These are phyloP conservation scores for Anguilla obscura DNA, from an alignment of 2,797 vertebrate genomes.

Conservation along the genomic window DNA sequence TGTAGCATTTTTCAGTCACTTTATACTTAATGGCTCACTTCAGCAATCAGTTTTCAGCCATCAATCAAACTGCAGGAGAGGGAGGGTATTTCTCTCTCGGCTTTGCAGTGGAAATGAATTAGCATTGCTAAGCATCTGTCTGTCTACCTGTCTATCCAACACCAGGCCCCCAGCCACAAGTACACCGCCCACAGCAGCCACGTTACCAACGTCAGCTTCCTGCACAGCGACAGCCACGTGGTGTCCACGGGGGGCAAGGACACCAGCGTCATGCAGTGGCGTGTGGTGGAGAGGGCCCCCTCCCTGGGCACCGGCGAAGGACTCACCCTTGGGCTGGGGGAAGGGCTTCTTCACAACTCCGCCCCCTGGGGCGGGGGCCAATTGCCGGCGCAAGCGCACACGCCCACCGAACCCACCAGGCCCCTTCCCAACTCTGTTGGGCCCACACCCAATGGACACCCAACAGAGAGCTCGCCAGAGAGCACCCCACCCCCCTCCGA, in stretches of 20 bases:
- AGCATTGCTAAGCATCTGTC: neutral
- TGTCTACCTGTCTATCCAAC: conserved; percentile 41
- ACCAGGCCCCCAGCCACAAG: conserved; percentile 92
- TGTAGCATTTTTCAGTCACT: neutral
- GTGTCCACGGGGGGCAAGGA: conserved; percentile 97
- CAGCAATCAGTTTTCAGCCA: no score
- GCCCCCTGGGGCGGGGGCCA: conserved; percentile 54
- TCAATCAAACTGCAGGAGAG: neutral
- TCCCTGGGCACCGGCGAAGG: conserved; percentile 51
- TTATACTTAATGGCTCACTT: neutral
- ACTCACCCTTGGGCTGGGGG: conserved; percentile 51
- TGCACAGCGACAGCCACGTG: conserved; percentile 85
- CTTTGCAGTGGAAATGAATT: neutral
- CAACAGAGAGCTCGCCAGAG: conserved; percentile 55
- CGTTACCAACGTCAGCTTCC: conserved; percentile 96
- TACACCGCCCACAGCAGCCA: conserved; percentile 97
- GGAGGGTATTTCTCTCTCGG: neutral
- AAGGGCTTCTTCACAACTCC: conserved; percentile 64
- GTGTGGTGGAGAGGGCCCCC: conserved; percentile 80
- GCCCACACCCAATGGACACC: conserved; percentile 63
- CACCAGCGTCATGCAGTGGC: conserved; percentile 97
- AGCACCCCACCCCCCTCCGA: conserved; percentile 65
- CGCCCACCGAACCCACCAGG: neutral
- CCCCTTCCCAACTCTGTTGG: neutral
- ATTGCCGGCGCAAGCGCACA: conserved; percentile 25